Percentiles rank a stretch among this genome's conserved stretches.
Evolutionary conservation across 1,140 invertebrate species (phyloP).

Genomic region (Lepidurus couesii): DNA sequence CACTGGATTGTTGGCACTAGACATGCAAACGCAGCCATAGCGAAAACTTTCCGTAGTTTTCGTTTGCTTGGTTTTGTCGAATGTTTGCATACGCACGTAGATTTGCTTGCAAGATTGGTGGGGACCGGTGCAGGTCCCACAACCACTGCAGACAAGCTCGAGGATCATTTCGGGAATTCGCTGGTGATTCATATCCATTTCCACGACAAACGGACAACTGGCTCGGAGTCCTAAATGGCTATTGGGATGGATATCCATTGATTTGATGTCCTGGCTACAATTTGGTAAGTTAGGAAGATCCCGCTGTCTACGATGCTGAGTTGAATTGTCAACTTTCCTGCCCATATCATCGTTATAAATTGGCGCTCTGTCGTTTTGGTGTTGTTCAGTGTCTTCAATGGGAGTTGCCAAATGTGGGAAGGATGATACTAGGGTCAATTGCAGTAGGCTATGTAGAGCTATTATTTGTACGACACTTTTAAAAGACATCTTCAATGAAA

Average conservation of each 20-base stretch:
- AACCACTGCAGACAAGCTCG: neutral
- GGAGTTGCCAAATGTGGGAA: neutral
- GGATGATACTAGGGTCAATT: neutral
- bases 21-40: slow-evolving; percentile 10
- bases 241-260: neutral
- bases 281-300: neutral
- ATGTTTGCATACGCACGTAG: neutral
- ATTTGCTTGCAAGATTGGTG: neutral
- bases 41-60: neutral
- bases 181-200: neutral
- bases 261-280: neutral
- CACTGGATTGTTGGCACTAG: neutral
- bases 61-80: neutral
- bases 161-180: neutral
- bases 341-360: neutral
- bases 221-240: neutral
- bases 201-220: neutral
- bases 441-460: neutral
- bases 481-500: neutral
- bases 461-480: neutral
- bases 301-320: neutral
- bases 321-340: neutral
- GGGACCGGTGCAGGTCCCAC: neutral
- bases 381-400: neutral
- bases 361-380: neutral